Evolutionary conservation across 1,140 invertebrate species (phyloP).

Genomic region (Heliconius hewitsoni): DNA sequence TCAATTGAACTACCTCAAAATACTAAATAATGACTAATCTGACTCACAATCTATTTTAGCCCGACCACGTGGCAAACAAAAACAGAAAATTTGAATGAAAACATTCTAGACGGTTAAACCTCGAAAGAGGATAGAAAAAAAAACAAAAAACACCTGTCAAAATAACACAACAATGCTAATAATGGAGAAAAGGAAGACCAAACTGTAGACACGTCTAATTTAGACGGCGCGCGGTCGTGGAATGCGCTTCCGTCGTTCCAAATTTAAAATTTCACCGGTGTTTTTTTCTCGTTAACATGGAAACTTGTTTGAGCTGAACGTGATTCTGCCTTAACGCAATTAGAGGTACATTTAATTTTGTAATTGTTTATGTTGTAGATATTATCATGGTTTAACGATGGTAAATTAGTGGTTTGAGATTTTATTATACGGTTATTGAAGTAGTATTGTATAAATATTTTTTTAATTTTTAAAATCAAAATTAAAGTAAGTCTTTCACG

Average conservation of each 20-base stretch:
- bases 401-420: not conserved
- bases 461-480: not conserved
- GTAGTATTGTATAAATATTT: not conserved
- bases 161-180: constrained; percentile 16
- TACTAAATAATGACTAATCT: not conserved
- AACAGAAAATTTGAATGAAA: constrained; percentile 1
- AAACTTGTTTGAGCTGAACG: not conserved
- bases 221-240: constrained; percentile 51
- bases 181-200: constrained; percentile 16
- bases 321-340: constrained; percentile 2
- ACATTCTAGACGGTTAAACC: not conserved
- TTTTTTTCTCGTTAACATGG: constrained; percentile 36
- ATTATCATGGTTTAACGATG: not conserved
- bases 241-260: constrained; percentile 66
- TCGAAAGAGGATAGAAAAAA: not conserved
- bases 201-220: constrained; percentile 49
- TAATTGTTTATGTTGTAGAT: not conserved
- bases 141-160: constrained; percentile 14
- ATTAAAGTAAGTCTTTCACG: not conserved
- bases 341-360: not conserved
- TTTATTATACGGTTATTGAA: not conserved
- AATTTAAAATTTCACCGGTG: constrained; percentile 57
- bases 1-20: not conserved
- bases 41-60: not conserved
- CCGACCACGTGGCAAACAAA: constrained; percentile 7